Evolutionary conservation across 2,888 invertebrate species (phyloP), one percentile per base, ranked within the genome.

Genomic region (Agrotis exclamationis): DNA sequence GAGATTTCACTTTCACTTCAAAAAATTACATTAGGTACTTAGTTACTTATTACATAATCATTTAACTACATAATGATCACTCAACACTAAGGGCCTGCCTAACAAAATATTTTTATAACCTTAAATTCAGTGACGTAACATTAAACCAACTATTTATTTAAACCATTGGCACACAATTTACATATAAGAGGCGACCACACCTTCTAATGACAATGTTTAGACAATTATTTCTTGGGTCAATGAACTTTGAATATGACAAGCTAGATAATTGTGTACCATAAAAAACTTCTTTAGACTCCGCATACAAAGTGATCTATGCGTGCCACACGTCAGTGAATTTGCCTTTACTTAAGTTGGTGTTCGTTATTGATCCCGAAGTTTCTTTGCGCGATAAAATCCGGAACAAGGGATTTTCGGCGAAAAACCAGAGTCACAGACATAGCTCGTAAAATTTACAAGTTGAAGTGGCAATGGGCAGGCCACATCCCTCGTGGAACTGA

Each of bases 101-200:
- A 13, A 64, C 20, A 24, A 53, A 53, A 66, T 16, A 51, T 75
- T 39, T 45, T 1, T 22, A 18, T 5, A n/a, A n/a, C 3, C n/a
- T 33, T 24, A 51, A n/a, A 20, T 22, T n/a, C 6, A 11, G 4
- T 67, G 83, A 79, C 48, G 62, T 53, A 63, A 67, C 39, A 53
- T 47, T 14, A 50, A 65, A 63, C 50, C 33, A 51, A 66, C 58
- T 58, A 73, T 76, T 63, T 80, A 60, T 63, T 62, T 48, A 56
- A 68, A 67, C 22, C 66, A 70, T 77, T 84, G 39, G 57, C 67
- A 70, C 54, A 71, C 51, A 9, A 59, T 77, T 70, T 66, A 50
- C 66, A 39, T 69, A 33, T 33, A 33, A 72, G 72, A 45, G 59
- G 62, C 16, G 16, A 16, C 53, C 70, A 68, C 60, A 54, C 64